A percentile compares a stretch with the other conserved stretches of the same genome.
Evolutionary conservation across 2,888 invertebrate species (phyloP).

Genomic region (Eledona agricola): DNA sequence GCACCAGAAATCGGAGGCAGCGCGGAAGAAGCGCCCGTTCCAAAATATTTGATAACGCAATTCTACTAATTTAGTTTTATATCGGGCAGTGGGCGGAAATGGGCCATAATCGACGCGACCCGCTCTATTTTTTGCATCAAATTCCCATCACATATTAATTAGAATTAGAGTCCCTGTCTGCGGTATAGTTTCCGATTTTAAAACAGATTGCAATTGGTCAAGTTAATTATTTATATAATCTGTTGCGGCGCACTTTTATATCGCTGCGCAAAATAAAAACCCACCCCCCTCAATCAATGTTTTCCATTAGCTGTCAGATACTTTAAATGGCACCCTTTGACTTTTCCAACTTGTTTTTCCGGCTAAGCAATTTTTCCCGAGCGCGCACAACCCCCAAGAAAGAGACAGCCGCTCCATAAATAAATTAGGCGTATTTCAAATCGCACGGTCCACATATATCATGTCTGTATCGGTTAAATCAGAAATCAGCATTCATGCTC

Average conservation of each 20-base stretch:
- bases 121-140: slow-evolving; percentile 36
- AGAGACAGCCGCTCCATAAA: slow-evolving; percentile 49
- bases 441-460: slow-evolving; percentile 48
- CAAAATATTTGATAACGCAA: too few relatives aligned
- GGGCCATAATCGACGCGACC: slow-evolving; percentile 18
- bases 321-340: slow-evolving; percentile 39
- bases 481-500: slow-evolving; percentile 51
- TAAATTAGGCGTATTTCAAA: slow-evolving; percentile 52
- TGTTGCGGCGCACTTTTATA: slow-evolving; percentile 42
- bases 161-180: slow-evolving; percentile 43
- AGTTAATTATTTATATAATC: slow-evolving; percentile 48
- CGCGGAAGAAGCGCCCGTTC: too few relatives aligned
- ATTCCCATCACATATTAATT: slow-evolving; percentile 43
- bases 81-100: too few relatives aligned
- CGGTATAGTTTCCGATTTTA: slow-evolving; percentile 42
- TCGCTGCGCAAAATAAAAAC: slow-evolving; percentile 45
- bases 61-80: too few relatives aligned
- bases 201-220: slow-evolving; percentile 46
- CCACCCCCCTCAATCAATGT: slow-evolving; percentile 45
- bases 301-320: slow-evolving; percentile 45
- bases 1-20: too few relatives aligned
- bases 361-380: too few relatives aligned
- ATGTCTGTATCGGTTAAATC: slow-evolving; percentile 52
- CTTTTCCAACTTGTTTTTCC: slow-evolving; percentile 34
- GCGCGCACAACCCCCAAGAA: too few relatives aligned